phyloP scores from a whole-genome alignment of 2,113 vertebrate genomes.

The Pseudolaguvia tuberculata region DNA sequence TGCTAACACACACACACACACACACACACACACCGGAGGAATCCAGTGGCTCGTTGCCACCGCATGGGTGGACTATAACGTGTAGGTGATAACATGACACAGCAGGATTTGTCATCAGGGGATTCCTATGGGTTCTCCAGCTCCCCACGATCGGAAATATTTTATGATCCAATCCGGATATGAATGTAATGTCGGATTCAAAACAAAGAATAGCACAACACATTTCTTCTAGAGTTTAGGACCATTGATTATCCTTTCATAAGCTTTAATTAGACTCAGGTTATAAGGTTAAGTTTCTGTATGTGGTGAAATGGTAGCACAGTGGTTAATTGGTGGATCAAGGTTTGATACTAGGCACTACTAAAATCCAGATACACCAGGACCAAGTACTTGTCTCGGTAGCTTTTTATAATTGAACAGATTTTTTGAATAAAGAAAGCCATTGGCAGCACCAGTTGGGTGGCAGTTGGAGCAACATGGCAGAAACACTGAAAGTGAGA shows the following conservation, averaged over 20 bases:
- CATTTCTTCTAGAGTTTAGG: background rate
- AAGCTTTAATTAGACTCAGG: background rate
- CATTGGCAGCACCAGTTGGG: conserved; percentile 1
- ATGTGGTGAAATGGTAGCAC: background rate
- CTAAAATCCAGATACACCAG: background rate
- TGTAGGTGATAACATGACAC: conserved; percentile 45
- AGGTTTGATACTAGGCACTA: no score
- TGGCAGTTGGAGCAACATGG: conserved; percentile 27
- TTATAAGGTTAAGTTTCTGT: background rate
- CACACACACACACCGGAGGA: conserved; percentile 48
- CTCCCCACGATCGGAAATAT: conserved; percentile 10
- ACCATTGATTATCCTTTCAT: background rate
- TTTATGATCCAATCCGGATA: conserved; percentile 14
- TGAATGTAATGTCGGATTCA: background rate
- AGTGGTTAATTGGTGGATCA: background rate
- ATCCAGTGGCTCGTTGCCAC: conserved; percentile 56
- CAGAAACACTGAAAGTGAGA: conserved; percentile 42
- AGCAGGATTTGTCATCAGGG: conserved; percentile 34
- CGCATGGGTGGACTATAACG: conserved; percentile 33
- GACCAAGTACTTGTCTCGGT: background rate
- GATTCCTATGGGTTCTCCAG: conserved; percentile 37
- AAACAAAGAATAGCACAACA: background rate
- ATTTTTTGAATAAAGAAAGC: conserved; percentile 24
- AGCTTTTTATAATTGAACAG: conserved; percentile 7
- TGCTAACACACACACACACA: conserved; percentile 31